Base-by-base conservation (phyloP, 2,888 invertebrate genomes). In the Molorchus minor region DNA sequence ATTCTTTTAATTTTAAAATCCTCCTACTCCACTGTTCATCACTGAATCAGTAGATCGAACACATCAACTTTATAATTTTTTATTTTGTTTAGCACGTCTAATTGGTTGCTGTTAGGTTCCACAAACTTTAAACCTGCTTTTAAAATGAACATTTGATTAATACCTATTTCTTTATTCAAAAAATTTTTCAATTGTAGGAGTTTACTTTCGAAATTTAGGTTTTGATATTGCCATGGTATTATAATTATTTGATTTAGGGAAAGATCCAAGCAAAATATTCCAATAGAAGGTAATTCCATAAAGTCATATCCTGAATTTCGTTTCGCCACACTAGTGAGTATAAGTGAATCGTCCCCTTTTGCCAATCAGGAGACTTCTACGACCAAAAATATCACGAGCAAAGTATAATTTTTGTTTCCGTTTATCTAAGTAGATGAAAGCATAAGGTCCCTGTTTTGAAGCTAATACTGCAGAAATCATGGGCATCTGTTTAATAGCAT, bases 311-410 rank as follows among this genome's bases (percentile, higher is more conserved):
- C 63, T 85, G 86, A 65, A n/a, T 75, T 80, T 87, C 87, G 65
- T 84, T 75, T 68, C 62, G 85, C 82, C 16, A 84, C 84, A 81
- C 86, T 88, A 57, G 84, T 82, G 20, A 87, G 74, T 49, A 84
- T 71, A 54, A 79, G 75, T 20, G 77, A 71, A 8, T 80, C 68
- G 61, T n/a, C 78, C 10, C 54, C 61, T 76, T 69, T 81, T 79
- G 68, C 87, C 84, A 43, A 91, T 79, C 35, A 97, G 80, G 43
- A 98, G 81, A 77, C 96, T 94, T 73, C 93, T 89, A 67, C 97
- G 84, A 30, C 97, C 97, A 76, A 93, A 87, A 67, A 85, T 84
- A 80, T 98, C 97, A 74, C 96, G 84, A 1, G 90, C 89, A 80
- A 96, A 94, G 83, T 91, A 94, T 35, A 97, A 69, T 10, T 78